These are phyloP conservation scores for Oxyruncus cristatus DNA, from an alignment of 2,113 vertebrate species.

Conservation along the genomic window DNA sequence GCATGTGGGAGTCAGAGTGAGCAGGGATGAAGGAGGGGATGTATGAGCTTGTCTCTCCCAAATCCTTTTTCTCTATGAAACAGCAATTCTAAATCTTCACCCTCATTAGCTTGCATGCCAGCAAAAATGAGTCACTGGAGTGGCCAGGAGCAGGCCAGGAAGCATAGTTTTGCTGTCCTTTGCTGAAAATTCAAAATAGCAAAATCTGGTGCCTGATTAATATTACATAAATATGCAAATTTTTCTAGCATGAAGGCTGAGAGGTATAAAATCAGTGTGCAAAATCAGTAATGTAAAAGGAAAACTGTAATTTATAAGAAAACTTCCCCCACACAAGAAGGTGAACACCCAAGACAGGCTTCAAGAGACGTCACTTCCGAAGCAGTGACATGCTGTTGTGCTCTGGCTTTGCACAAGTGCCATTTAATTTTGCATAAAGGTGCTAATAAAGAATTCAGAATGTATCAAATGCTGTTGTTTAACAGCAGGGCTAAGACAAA, in stretches of 20 bases:
- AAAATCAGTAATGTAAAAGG: not conserved
- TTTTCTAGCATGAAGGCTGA: not conserved
- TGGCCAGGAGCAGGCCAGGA: conserved; percentile 22
- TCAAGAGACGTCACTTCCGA: not conserved
- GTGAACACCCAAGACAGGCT: not conserved
- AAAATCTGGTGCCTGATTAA: conserved; percentile 37
- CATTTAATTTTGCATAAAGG: conserved; percentile 29
- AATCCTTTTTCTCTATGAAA: conserved; percentile 17
- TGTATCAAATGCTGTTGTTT: conserved; percentile 39
- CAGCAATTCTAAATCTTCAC: not conserved
- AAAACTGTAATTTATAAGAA: conserved; percentile 33
- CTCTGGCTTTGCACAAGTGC: not conserved
- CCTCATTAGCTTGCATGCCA: not conserved
- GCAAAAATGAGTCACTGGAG: conserved; percentile 43
- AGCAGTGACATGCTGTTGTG: not conserved
- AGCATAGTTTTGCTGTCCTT: conserved; percentile 3
- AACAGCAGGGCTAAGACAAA: conserved; percentile 50
- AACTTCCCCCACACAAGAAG: not conserved
- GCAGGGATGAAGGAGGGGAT: not conserved
- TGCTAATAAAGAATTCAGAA: conserved; percentile 29
- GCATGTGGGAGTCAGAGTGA: not conserved
- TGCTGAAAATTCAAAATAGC: conserved; percentile 32
- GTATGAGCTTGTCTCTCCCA: not conserved
- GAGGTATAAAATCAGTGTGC: not conserved
- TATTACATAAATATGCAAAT: conserved; percentile 42